These are phyloP conservation scores for Melanocharis versteri DNA, from an alignment of 2,113 vertebrate genomes.

Conservation along the genomic window DNA sequence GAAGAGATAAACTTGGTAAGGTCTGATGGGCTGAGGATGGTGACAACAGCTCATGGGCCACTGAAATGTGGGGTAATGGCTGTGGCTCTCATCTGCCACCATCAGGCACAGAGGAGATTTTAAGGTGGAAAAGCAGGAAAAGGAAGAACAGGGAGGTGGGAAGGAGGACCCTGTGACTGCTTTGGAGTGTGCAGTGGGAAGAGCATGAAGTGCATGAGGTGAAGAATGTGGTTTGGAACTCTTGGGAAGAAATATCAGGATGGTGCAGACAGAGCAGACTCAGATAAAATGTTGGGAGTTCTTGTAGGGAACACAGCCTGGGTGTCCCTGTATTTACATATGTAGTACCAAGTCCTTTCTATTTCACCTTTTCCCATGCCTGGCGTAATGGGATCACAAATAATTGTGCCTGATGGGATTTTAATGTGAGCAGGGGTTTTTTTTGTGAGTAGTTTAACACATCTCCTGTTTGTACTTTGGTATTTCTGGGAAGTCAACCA, in stretches of 20 bases:
- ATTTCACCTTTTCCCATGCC: background rate
- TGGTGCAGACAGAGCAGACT: background rate
- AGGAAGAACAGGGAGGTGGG: no score
- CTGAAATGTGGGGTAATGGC: background rate
- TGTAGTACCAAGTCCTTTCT: background rate
- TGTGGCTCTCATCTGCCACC: background rate
- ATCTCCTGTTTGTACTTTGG: background rate
- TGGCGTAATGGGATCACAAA: background rate
- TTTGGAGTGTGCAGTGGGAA: background rate
- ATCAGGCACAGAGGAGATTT: background rate
- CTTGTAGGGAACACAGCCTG: background rate
- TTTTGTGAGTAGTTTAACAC: background rate
- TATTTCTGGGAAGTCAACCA: conserved; percentile 15
- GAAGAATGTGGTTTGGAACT: background rate
- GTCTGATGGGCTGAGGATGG: background rate
- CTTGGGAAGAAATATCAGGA: background rate
- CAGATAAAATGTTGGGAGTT: background rate
- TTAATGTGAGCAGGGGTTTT: background rate
- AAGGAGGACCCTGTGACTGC: background rate
- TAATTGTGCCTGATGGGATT: background rate
- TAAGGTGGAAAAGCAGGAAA: background rate
- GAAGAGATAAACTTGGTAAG: background rate
- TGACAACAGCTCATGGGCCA: accelerated
- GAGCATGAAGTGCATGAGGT: background rate
- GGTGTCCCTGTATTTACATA: background rate